Base-by-base conservation (phyloP, 2,888 invertebrate genomes). In the Halictus quadricinctus region DNA sequence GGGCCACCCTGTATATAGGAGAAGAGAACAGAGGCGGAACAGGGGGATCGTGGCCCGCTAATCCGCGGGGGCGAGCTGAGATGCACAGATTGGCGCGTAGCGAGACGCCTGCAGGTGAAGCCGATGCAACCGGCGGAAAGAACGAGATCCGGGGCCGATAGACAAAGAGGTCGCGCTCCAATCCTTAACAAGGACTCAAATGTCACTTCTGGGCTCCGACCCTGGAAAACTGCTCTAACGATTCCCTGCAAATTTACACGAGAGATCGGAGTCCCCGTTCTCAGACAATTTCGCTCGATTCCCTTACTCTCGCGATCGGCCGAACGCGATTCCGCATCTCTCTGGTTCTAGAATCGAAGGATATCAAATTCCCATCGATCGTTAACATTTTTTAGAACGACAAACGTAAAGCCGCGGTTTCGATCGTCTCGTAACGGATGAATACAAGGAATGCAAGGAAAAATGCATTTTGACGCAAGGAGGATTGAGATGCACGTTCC, bases 11-110 rank as follows among this genome's bases (percentile, higher is more conserved):
- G 78, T 88, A 70, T 70, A 86, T 43, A 48, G 64, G 41, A 15
- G 60, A 50, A 60, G 75, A 54, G 46, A 83, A 83, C 72, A 54
- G 88, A 81, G 79, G 83, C 66, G 69, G 43, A 79, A 77, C 54
- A 66, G 77, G 54, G 76, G 78, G 83, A 81, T 81, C 76, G 81
- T 64, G 78, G 84, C 80, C 76, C 81, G 87, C 87, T 87, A 89
- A 88, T 89, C 87, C 87, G 87, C 88, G 81, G 89, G 87, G 89
- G 89, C 87, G 81, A 85, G 81, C 72, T 66, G 72, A 88, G 87
- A 89, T 88, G 85, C 85, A 64, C 83, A 87, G 89, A 88, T 89
- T 88, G 87, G 85, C 72, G 87, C 73, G 69, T 54, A 79, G 81
- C 87, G 86, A 77, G 87, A 87, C 86, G 87, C 84, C 85, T 83